A percentile compares a stretch with the other conserved stretches of the same genome.
phyloP scores from a whole-genome alignment of 2,888 invertebrate genomes.

The Diaperis boleti region DNA sequence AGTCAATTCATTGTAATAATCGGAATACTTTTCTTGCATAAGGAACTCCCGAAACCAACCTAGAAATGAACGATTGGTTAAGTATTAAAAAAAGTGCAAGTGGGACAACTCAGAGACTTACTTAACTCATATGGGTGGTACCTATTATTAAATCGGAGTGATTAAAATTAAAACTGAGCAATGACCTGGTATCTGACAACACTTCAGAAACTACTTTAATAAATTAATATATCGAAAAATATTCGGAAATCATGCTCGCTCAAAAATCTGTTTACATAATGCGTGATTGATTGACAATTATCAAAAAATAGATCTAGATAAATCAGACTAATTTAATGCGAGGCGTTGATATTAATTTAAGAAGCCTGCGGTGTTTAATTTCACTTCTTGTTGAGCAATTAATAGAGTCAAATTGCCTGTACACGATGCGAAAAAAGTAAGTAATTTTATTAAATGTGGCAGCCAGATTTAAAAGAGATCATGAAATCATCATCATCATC shows the following conservation, averaged over 20 bases:
- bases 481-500: too few species aligned
- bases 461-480: too few species aligned
- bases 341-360: constrained; percentile 6
- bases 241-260: constrained; percentile 1
- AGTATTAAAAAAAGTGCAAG: constrained; percentile 8
- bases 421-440: constrained; percentile 1
- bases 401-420: constrained; percentile 2
- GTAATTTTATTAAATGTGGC: constrained; percentile 1
- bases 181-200: constrained; percentile 4
- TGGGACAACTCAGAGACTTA: constrained; percentile 15
- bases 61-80: constrained; percentile 15
- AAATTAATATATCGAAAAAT: constrained; percentile 4
- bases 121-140: constrained; percentile 21
- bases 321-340: constrained; percentile 10
- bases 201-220: constrained; percentile 3
- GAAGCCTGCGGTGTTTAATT: constrained; percentile 19
- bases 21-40: not conserved
- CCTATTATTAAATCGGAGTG: constrained; percentile 6
- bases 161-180: not conserved
- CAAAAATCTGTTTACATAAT: constrained; percentile 7
- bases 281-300: constrained; percentile 26
- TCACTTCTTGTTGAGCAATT: constrained; percentile 25
- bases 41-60: not conserved
- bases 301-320: constrained; percentile 3
- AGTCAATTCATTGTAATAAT: not conserved